Base-by-base conservation (phyloP, 92 coral and sea anemone species). In the Pocillopora meandrina region DNA sequence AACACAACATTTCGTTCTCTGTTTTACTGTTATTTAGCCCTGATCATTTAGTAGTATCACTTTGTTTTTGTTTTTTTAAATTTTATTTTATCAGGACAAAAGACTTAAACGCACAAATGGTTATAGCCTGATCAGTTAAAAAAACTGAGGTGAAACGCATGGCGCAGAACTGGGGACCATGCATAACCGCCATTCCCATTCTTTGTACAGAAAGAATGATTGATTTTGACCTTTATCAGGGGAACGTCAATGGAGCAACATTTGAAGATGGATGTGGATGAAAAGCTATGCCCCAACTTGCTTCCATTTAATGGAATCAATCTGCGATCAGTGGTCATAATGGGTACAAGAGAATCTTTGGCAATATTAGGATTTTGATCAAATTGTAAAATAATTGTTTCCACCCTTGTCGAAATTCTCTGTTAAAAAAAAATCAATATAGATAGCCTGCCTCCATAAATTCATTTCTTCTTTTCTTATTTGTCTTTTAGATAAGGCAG, bases 291-390 rank as follows among this genome's bases (percentile, higher is more conserved):
- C 63, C 87, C 92, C 8, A 82, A 85, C 79, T 75, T 86, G 64
- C 90, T 82, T 56, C 91, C 85, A 60, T 83, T 86, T 80, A 81
- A 90, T 66, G 90, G 90, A 21, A 57, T 90, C 70, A 89, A 89
- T 65, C 88, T 78, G 65, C 86, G 87, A 81, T 82, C 90, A 17
- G 90, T 90, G 84, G 88, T 86, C 35, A 83, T 90, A 85, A 80
- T 90, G 65, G 92, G 92, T 86, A 86, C 21, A 62, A 13, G 60
- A 76, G 61, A 76, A 76, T 76, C 61, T 16, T 31, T 76, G 60
- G 80, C 68, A 76, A 76, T 56, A 76, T 64, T 23, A 76, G 57
- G 47, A 19, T 59, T 61, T 13, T 61, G 64, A 61, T 61, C 14
- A 3, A 11, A 61, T 11, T 61, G 4, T 61, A 61, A 61, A 59